Conservation (phyloP, 2,113 vertebrate genomes). For the Sciurus niger region DNA sequence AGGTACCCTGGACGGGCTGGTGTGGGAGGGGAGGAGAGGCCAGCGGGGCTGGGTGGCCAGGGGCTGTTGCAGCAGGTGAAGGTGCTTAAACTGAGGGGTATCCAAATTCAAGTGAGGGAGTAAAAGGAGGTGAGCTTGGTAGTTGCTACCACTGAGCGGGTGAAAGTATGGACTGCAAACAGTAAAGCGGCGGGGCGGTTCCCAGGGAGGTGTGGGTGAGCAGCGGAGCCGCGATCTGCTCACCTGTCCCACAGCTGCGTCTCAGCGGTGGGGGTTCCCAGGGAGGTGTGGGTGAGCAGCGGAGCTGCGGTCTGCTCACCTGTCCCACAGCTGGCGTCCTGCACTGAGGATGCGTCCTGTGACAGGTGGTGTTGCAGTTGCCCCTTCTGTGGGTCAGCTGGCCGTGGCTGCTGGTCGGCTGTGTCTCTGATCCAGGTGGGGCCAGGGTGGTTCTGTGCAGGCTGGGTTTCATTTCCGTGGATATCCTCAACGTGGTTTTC, state of each 20-base stretch:
- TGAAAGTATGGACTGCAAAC: rapidly evolving
- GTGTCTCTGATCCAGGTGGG: rapidly evolving
- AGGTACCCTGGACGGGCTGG: rapidly evolving
- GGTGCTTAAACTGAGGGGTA: neutral
- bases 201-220: too few species aligned
- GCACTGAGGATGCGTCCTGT: rapidly evolving
- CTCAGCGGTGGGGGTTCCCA: neutral
- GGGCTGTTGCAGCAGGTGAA: neutral
- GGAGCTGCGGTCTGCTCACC: too few species aligned
- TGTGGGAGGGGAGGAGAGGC: neutral
- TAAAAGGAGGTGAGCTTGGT: neutral
- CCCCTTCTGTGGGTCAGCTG: neutral
- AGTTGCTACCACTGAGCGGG: neutral
- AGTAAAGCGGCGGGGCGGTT: neutral
- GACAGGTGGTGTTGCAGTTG: rapidly evolving
- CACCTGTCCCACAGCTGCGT: too few species aligned
- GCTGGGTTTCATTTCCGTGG: neutral
- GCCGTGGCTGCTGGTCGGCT: neutral
- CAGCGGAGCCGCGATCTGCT: too few species aligned
- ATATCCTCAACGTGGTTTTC: neutral
- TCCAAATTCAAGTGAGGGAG: neutral
- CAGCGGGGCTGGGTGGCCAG: too few species aligned
- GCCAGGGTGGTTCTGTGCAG: rapidly evolving
- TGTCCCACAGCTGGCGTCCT: rapidly evolving
- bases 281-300: too few species aligned